Conservation (phyloP, 1,140 invertebrate species). For the Sarcophaga peregrina region DNA sequence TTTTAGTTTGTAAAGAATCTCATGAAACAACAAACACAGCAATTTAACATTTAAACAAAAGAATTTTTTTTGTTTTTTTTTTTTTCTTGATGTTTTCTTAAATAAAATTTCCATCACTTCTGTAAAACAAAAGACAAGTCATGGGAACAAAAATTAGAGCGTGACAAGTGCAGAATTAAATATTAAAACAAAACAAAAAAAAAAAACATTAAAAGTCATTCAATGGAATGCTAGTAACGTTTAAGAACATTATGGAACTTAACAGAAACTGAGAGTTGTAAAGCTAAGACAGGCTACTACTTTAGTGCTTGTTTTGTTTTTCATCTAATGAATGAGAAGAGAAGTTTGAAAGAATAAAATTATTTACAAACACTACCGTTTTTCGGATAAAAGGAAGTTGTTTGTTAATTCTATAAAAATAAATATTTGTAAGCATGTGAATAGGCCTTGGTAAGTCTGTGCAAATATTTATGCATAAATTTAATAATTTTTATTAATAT, state of each 20-base stretch:
- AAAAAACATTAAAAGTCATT: background rate
- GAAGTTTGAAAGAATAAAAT: background rate
- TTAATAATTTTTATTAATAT: background rate
- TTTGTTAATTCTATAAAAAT: background rate
- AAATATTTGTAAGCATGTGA: background rate
- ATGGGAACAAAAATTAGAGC: constrained; percentile 43
- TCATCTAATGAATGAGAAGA: background rate
- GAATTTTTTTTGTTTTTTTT: background rate
- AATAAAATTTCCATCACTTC: background rate
- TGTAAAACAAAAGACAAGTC: constrained; percentile 22
- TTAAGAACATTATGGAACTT: background rate
- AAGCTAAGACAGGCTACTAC: background rate
- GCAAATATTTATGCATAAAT: background rate
- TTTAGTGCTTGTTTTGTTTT: background rate
- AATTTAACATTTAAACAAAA: background rate
- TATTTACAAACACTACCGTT: background rate
- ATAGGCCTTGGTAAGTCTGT: background rate
- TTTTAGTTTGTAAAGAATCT: background rate
- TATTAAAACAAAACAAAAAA: background rate
- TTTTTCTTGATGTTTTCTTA: background rate
- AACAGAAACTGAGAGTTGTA: background rate
- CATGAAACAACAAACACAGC: background rate
- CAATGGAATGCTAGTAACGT: background rate
- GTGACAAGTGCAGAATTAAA: constrained; percentile 39
- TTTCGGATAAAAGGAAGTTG: background rate